These are phyloP conservation scores for Chanos chanos DNA, from an alignment of 2,797 vertebrate species.

Conservation along the genomic window DNA sequence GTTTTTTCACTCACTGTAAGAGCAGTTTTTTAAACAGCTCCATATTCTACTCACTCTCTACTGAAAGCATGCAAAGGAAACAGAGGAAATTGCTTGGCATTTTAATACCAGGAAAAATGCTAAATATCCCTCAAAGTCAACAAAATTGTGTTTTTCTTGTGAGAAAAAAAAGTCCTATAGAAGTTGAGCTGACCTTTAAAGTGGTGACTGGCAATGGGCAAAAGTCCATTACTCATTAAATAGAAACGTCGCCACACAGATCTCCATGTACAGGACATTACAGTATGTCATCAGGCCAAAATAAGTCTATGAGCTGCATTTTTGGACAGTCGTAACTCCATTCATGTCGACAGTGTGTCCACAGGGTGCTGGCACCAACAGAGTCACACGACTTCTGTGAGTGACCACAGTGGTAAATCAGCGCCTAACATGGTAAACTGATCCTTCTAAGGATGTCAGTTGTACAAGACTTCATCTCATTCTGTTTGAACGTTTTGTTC, in stretches of 20 bases:
- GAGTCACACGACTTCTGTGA: neutral
- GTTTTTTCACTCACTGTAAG: neutral
- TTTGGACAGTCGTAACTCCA: neutral
- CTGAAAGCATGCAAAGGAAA: neutral
- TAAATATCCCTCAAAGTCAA: conserved; percentile 15
- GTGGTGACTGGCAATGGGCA: neutral
- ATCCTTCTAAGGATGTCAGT: too few relatives aligned
- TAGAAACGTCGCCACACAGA: too few relatives aligned
- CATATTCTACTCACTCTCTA: neutral
- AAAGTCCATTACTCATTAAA: too few relatives aligned
- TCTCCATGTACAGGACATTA: too few relatives aligned
- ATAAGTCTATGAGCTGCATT: too few relatives aligned
- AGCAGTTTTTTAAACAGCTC: conserved; percentile 5
- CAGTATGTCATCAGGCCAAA: too few relatives aligned
- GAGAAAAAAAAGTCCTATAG: neutral
- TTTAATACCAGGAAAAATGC: conserved; percentile 18
- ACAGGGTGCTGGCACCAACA: neutral
- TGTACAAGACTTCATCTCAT: too few relatives aligned
- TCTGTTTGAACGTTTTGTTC: too few relatives aligned
- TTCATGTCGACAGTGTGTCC: neutral
- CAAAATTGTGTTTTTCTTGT: neutral
- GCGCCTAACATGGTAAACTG: neutral
- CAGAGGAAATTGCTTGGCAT: conserved; percentile 21
- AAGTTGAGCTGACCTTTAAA: neutral
- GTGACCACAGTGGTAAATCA: neutral